Base-by-base conservation (phyloP, 2,113 vertebrate species). In the Nanorana parkeri region DNA sequence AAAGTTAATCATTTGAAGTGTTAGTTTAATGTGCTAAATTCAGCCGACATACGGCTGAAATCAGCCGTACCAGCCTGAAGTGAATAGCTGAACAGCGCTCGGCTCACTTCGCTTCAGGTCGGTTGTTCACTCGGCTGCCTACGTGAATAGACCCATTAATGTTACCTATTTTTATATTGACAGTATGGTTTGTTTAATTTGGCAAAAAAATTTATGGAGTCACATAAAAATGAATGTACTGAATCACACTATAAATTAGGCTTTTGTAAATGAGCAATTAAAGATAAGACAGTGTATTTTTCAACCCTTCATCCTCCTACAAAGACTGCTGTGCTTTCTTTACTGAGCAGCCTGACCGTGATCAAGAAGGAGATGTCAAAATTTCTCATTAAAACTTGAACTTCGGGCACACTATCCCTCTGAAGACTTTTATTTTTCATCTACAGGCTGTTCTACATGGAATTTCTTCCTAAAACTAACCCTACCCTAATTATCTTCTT, bases 331-430 rank as follows among this genome's bases (percentile, higher is more conserved):
- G n/a, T n/a, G n/a, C n/a, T n/a, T n/a, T n/a, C n/a, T n/a, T n/a
- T n/a, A n/a, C n/a, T n/a, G n/a, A n/a, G n/a, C n/a, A n/a, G n/a
- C n/a, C n/a, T n/a, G n/a, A n/a, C n/a, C n/a, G n/a, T n/a, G n/a
- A n/a, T n/a, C n/a, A n/a, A n/a, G n/a, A n/a, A n/a, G n/a, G n/a
- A n/a, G 81, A 28, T 26, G 74, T 84, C 80, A 87, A 82, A 82
- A 84, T 79, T 17, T 72, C 86, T 89, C 85, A 89, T 89, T 89
- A 88, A 88, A 86, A 76, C 3, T 3, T 83, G 86, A 85, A 82
- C 84, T 84, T 86, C 1, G 10, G 77, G 65, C 73, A 84, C 23
- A 61, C 0, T 71, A 85, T 71, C 41, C 63, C 68, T 86, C 78
- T 52, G n/a, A 80, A 83, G 51, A 60, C 68, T 87, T 87, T 81